Conservation (phyloP, 1,140 invertebrate genomes). For the Nebria ingens region DNA sequence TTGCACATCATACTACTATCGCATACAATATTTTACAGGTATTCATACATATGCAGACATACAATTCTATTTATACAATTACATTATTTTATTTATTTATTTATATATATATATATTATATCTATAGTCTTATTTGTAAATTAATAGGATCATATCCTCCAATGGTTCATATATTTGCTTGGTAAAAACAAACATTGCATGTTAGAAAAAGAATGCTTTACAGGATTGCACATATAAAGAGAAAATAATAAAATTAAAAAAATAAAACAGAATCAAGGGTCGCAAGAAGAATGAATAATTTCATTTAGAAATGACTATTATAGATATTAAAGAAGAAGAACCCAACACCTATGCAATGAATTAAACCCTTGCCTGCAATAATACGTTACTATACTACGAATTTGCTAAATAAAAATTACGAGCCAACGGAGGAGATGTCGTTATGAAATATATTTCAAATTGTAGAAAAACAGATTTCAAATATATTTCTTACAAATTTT, state of each 20-base stretch:
- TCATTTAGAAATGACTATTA: conserved; percentile 5
- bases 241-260: neutral
- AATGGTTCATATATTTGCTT: neutral
- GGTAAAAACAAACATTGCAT: neutral
- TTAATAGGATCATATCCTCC: neutral
- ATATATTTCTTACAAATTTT: neutral
- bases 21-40: conserved; percentile 1
- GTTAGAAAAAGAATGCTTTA: neutral
- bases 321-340: conserved; percentile 5
- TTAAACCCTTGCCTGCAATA: conserved; percentile 3
- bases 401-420: neutral
- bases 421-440: conserved; percentile 1
- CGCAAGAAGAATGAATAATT: neutral
- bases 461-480: neutral
- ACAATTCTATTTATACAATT: conserved; percentile 2
- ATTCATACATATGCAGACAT: neutral
- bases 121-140: conserved; percentile 5
- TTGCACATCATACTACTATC: neutral
- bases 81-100: neutral
- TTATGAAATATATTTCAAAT: neutral
- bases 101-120: conserved; percentile 5
- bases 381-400: neutral
- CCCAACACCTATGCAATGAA: conserved; percentile 1
- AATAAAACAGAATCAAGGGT: conserved; percentile 3
- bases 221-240: neutral